These are phyloP conservation scores for Eriosoma lanigerum DNA, from an alignment of 1,140 invertebrate genomes.

Conservation along the genomic window DNA sequence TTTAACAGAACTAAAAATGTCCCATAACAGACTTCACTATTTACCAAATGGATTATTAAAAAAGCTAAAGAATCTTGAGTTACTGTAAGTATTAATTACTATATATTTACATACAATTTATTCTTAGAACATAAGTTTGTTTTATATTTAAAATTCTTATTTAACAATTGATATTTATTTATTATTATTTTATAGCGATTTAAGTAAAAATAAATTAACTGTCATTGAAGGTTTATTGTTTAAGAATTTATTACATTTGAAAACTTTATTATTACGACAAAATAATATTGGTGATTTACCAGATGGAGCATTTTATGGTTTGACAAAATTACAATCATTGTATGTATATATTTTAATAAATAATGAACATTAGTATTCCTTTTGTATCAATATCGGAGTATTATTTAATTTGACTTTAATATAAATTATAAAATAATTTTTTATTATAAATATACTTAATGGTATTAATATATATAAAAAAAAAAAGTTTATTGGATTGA, in stretches of 20 bases:
- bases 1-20: constrained; percentile 74
- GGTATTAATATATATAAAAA: too few relatives aligned
- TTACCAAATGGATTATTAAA: constrained; percentile 85
- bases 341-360: constrained; percentile 59
- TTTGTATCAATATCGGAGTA: too few relatives aligned
- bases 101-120: constrained; percentile 16
- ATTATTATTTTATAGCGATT: constrained; percentile 70
- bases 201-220: constrained; percentile 78
- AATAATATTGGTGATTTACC: constrained; percentile 76
- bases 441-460: too few relatives aligned
- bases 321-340: constrained; percentile 72
- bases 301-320: constrained; percentile 85
- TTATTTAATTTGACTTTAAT: too few relatives aligned
- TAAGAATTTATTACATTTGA: constrained; percentile 70
- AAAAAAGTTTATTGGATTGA: too few relatives aligned
- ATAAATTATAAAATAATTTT: too few relatives aligned
- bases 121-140: background rate
- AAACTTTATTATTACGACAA: constrained; percentile 73
- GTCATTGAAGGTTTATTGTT: constrained; percentile 79
- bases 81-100: constrained; percentile 64
- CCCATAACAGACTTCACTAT: constrained; percentile 74
- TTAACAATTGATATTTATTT: constrained; percentile 54
- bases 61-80: constrained; percentile 73
- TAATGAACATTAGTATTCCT: too few relatives aligned
- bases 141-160: constrained; percentile 28